Evolutionary conservation across 2,797 vertebrate genomes (phyloP), one percentile per base, ranked within the genome.

Genomic region (Falco columbarius): DNA sequence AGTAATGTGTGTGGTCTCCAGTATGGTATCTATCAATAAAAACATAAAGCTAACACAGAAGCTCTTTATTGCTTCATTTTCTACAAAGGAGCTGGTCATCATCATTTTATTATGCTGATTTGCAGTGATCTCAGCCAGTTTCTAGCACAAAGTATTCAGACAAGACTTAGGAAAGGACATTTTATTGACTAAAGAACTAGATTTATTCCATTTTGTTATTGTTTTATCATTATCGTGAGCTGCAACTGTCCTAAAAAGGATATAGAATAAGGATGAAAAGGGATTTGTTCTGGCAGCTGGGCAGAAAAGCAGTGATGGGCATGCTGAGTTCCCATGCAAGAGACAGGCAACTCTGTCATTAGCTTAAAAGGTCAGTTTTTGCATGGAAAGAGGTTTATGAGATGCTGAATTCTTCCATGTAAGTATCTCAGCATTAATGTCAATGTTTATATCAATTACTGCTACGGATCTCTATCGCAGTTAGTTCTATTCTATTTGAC

Each of bases 331-430:
- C 59, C 52, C 22, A 27, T 63, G 52, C 34, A 90, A 81, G 67
- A 82, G 42, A 54, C 30, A 68, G 56, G 38, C 44, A 73, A 36
- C 23, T 10, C 73, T 77, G 52, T 77, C 63, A 72, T 94, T 91
- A 95, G 46, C 54, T 81, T 87, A 71, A 97, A 96, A 97, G 92
- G 94, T 95, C 96, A 96, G 32, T 26, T 96, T 94, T 94, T 92
- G 86, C 92, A 94, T 92, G 77, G 89, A 87, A 93, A 91, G 89
- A 87, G 89, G 92, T 93, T 96, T 94, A 92, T 86, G 90, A 95
- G 88, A 77, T 92, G 72, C 71, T 83, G 81, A 95, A 89, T 94
- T 75, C 81, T 89, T 92, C 72, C 40, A 26, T 71, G 51, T 77
- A 85, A 94, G 65, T 95, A 91, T 92, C 83, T 93, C 74, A 77